Base-by-base conservation (phyloP, 1,140 invertebrate genomes). In the Heliothis subflexa region DNA sequence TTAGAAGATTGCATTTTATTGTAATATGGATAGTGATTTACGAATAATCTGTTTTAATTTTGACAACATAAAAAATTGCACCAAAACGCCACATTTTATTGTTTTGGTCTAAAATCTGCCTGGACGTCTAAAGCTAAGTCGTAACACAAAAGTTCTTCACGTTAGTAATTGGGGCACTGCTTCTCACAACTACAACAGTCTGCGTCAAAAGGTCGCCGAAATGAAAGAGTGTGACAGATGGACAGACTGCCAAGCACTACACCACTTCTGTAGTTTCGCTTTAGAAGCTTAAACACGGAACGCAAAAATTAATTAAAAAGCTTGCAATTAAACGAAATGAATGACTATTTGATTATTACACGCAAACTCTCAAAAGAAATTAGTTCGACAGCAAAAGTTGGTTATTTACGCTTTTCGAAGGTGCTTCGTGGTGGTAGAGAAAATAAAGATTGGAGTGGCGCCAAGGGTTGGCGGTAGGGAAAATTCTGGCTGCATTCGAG, bases 391-490 rank as follows among this genome's bases (percentile, higher is more conserved):
- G 78, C 70, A 77, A 81, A 86, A 81, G 79, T 84, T 80, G 74
- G 78, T 80, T 85, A 85, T 83, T 85, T 83, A 85, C 81, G 83
- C 73, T 80, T 66, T 76, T 57, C 70, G 83, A 80, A 82, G 85
- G 84, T 84, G 85, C 78, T 85, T 82, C 82, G 83, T 81, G 57
- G 80, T 64, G 78, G 79, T 78, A 78, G 80, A 78, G 75, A 83
- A 84, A 86, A 85, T 87, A 86, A 86, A 87, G 81, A 83, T 86
- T 87, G 85, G 85, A 86, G 61, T 80, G 70, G 61, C 71, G 85
- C 86, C 87, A 87, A 84, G 54, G 79, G 79, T 73, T 75, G 55
- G 79, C 50, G 78, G 75, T 73, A 66, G 78, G 78, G 82, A 83
- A 84, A 84, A 81, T 83, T 79, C 82, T 73, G 78, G 77, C 78